Base-by-base conservation (phyloP, 2,888 invertebrate genomes). In the Chrysolina americana region DNA sequence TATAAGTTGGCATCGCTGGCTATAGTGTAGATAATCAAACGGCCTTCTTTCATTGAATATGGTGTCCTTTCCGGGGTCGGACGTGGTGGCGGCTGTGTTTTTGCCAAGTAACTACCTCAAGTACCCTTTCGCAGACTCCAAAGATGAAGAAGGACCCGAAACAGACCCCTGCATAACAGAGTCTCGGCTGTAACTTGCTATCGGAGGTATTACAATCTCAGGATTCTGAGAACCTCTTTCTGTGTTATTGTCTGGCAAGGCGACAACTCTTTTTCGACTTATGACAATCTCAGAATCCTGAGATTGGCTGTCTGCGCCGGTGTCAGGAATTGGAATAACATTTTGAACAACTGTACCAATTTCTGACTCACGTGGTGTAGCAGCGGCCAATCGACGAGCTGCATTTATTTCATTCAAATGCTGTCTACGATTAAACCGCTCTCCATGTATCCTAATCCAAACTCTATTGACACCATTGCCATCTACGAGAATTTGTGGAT, bases 381-480 rank as follows among this genome's bases (percentile, higher is more conserved):
- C 56, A 19, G n/a, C n/a, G n/a, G n/a, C n/a, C n/a, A n/a, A n/a
- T n/a, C n/a, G n/a, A n/a, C n/a, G n/a, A n/a, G n/a, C n/a, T n/a
- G n/a, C n/a, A n/a, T n/a, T n/a, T n/a, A n/a, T n/a, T n/a, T n/a
- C n/a, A n/a, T n/a, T n/a, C n/a, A n/a, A n/a, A n/a, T n/a, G 56
- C 56, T 5, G 6, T 19, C 11, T 56, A 1, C 9, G 19, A 56
- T 56, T 19, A 21, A 56, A n/a, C 1, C 56, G 56, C 2, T 56
- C 56, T 13, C 56, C 56, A 56, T 56, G 21, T 13, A 56, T 11
- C n/a, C 56, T 56, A 11, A 56, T 9, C 56, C 56, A 56, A 44
- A 15, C 44, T 44, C 3, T 2, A 44, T 44, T 44, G 2, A 44
- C 6, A 44, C 44, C 44, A 44, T 44, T 44, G 44, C 3, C 15